Conservation (phyloP, 2,797 vertebrate genomes). For the Lerista edwardsae region DNA sequence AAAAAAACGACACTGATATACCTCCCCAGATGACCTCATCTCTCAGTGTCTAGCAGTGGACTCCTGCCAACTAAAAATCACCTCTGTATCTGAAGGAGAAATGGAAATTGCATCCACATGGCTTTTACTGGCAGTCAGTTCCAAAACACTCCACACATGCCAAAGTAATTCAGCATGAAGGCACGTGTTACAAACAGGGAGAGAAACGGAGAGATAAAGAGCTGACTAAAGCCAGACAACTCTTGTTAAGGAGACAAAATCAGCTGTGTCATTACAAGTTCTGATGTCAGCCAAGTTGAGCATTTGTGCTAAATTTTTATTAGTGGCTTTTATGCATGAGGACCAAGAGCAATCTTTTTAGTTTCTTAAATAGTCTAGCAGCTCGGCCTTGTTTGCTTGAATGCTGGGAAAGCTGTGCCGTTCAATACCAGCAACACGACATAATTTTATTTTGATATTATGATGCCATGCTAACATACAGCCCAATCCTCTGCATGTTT, state of each 20-base stretch:
- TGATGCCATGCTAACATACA: too few relatives aligned
- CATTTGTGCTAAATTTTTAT: not conserved
- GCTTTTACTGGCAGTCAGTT: not conserved
- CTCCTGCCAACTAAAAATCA: conserved; percentile 1
- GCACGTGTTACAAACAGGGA: not conserved
- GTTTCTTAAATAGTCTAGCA: not conserved
- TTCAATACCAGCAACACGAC: too few relatives aligned
- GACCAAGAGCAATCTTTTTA: not conserved
- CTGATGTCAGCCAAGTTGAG: not conserved
- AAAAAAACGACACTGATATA: conserved; percentile 15
- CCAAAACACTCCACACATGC: not conserved
- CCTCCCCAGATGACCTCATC: not conserved
- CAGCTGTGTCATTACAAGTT: not conserved
- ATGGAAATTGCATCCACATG: not conserved
- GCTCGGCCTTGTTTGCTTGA: not conserved
- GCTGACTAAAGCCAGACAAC: not conserved
- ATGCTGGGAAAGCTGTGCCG: not conserved
- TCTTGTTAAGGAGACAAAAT: not conserved
- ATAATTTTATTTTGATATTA: too few relatives aligned
- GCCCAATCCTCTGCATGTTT: too few relatives aligned
- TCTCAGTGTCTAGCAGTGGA: not conserved
- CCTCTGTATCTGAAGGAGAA: conserved; percentile 6
- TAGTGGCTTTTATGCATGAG: not conserved
- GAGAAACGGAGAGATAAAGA: not conserved
- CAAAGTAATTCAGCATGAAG: not conserved